phyloP scores from a whole-genome alignment of 2,888 invertebrate genomes.

The Auanema sp. region DNA sequence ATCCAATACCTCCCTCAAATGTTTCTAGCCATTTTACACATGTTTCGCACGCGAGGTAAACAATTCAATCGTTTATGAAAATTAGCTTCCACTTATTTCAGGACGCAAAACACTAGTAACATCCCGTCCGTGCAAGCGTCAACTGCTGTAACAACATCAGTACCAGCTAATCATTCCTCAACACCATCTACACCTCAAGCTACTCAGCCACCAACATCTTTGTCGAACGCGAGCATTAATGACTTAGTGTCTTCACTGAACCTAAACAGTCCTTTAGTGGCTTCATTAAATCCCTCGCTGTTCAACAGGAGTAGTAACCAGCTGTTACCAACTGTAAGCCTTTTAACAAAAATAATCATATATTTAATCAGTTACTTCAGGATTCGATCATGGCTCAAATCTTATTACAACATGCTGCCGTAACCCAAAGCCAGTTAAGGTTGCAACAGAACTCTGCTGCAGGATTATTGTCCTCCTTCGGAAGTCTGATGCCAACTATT shows the following conservation, averaged over 20 bases:
- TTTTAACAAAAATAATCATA: not conserved
- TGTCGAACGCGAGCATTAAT: too few species aligned
- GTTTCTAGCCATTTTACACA: not conserved
- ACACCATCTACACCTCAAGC: not conserved
- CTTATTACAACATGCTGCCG: too few species aligned
- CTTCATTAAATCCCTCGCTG: too few species aligned
- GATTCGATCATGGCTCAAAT: too few species aligned
- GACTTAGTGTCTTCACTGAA: too few species aligned
- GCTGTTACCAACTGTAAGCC: not conserved
- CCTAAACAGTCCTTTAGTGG: too few species aligned
- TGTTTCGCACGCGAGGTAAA: not conserved
- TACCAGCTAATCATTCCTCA: conserved; percentile 12
- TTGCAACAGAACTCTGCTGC: conserved; percentile 2
- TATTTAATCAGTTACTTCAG: too few species aligned
- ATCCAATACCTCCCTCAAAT: not conserved
- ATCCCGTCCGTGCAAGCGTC: conserved; percentile 8
- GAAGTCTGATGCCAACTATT: conserved; percentile 8
- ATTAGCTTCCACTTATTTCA: conserved; percentile 2
- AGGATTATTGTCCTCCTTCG: conserved; percentile 1
- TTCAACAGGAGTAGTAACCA: not conserved
- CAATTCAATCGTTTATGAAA: not conserved
- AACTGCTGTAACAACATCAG: conserved; percentile 2
- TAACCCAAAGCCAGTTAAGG: not conserved
- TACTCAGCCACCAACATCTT: not conserved
- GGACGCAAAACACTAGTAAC: conserved; percentile 4